A percentile compares a stretch with the other conserved stretches of the same genome.
phyloP scores from a whole-genome alignment of 2,888 invertebrate genomes.

The Coleophora deauratella region DNA sequence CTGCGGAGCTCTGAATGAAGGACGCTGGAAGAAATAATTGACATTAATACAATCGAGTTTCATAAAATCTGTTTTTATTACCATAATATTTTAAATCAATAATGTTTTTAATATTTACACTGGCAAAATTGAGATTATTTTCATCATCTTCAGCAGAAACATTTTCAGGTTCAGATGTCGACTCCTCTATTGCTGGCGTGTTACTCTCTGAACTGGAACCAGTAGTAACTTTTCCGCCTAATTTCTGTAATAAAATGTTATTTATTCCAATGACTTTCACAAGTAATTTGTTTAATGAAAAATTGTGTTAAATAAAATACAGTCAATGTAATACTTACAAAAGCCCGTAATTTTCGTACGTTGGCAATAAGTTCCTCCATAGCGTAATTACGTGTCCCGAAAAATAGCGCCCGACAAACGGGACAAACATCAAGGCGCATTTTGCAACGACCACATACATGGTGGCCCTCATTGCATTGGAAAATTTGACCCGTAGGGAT shows the following conservation, averaged over 20 bases:
- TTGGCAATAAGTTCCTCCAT: constrained; percentile 70
- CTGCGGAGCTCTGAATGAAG: constrained; percentile 33
- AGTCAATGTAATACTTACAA: constrained; percentile 50
- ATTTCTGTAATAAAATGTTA: constrained; percentile 41
- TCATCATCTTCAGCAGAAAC: constrained; percentile 38
- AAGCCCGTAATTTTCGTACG: constrained; percentile 55
- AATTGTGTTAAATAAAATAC: too few species aligned
- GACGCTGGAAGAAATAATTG: constrained; percentile 25
- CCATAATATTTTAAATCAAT: too few species aligned
- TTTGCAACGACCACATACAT: constrained; percentile 69
- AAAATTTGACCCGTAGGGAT: constrained; percentile 61
- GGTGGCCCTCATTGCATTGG: constrained; percentile 73
- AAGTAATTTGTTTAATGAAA: too few species aligned
- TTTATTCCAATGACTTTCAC: too few species aligned
- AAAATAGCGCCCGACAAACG: constrained; percentile 64
- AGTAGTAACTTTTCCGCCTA: constrained; percentile 51
- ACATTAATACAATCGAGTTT: too few species aligned
- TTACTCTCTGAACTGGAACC: constrained; percentile 35
- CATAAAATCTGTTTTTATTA: too few species aligned
- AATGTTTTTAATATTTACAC: constrained; percentile 46
- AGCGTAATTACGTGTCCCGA: constrained; percentile 69
- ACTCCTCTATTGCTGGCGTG: constrained; percentile 32
- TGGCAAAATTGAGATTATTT: constrained; percentile 32
- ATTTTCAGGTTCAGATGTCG: constrained; percentile 35
- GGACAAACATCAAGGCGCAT: constrained; percentile 63